These are phyloP conservation scores for Lycocerus yunnanus DNA, from an alignment of 2,888 invertebrate genomes.

Conservation along the genomic window DNA sequence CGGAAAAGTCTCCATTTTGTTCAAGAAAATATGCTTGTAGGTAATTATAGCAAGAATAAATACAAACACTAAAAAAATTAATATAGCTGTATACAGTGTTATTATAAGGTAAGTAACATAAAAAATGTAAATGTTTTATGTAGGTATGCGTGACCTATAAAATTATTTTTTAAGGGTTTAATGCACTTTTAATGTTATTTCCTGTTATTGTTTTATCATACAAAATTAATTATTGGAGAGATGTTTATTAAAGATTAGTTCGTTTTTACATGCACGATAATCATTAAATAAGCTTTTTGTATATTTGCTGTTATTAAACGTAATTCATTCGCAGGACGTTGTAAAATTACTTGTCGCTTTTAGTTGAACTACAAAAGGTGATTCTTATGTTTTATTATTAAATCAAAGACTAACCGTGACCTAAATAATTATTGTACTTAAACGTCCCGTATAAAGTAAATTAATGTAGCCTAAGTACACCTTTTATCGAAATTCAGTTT, in stretches of 20 bases:
- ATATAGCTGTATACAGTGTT: not conserved
- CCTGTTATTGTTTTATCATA: not conserved
- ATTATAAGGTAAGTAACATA: not conserved
- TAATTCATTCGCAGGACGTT: not conserved
- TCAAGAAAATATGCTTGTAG: not conserved
- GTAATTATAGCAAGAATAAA: not conserved
- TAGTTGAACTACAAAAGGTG: not conserved
- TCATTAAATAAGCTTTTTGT: not conserved
- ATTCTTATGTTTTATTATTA: too few relatives aligned
- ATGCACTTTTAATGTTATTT: not conserved
- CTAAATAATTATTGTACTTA: too few relatives aligned
- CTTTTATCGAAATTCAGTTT: not conserved
- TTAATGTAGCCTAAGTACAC: too few relatives aligned
- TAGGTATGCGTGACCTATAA: not conserved
- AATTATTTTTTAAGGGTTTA: not conserved
- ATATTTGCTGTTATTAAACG: not conserved
- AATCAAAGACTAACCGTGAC: too few relatives aligned
- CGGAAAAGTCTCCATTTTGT: too few relatives aligned
- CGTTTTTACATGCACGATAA: not conserved
- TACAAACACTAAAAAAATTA: not conserved
- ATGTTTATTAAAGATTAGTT: not conserved
- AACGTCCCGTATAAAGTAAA: too few relatives aligned
- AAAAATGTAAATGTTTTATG: not conserved
- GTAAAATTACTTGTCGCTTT: not conserved
- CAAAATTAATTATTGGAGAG: not conserved